Conservation (phyloP, 2,113 vertebrate genomes). For the Hiodon tergisus region DNA sequence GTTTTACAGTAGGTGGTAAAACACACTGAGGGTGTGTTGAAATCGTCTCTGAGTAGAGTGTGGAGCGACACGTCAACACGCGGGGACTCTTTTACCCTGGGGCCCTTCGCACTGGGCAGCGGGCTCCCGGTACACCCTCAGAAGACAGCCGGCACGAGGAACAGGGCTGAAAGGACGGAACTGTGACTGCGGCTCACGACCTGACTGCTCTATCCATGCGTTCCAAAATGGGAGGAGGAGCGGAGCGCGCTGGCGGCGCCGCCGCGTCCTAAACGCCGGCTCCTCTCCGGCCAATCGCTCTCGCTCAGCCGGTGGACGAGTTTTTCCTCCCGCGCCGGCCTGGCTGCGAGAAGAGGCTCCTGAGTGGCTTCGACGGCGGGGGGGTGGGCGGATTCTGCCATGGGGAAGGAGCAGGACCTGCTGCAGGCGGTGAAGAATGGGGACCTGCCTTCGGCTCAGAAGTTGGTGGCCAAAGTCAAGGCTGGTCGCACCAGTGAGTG, state of each 20-base stretch:
- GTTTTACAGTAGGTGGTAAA: neutral
- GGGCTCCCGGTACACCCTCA: neutral
- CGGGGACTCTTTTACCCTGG: neutral
- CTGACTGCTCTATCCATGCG: too few relatives aligned
- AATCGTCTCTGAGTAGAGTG: neutral
- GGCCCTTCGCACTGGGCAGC: neutral
- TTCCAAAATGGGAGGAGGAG: neutral
- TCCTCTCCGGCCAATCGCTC: too few relatives aligned
- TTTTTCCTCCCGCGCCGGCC: slow-evolving; percentile 31
- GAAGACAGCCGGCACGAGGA: too few relatives aligned
- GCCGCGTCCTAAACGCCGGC: too few relatives aligned
- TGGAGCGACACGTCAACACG: neutral
- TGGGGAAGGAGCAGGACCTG: slow-evolving; percentile 72
- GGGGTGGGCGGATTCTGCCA: slow-evolving; percentile 16
- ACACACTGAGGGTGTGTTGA: neutral
- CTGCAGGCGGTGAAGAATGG: slow-evolving; percentile 66
- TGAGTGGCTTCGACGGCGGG: slow-evolving; percentile 12
- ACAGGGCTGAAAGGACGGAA: too few relatives aligned
- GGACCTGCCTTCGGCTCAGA: slow-evolving; percentile 59
- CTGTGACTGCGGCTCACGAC: too few relatives aligned
- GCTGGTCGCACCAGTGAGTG: slow-evolving; percentile 62
- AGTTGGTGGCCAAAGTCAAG: slow-evolving; percentile 60
- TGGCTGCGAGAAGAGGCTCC: slow-evolving; percentile 43
- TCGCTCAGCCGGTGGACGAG: slow-evolving; percentile 22
- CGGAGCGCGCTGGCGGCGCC: neutral